phyloP scores from a whole-genome alignment of 2,888 invertebrate genomes.

The Drosophila testacea region DNA sequence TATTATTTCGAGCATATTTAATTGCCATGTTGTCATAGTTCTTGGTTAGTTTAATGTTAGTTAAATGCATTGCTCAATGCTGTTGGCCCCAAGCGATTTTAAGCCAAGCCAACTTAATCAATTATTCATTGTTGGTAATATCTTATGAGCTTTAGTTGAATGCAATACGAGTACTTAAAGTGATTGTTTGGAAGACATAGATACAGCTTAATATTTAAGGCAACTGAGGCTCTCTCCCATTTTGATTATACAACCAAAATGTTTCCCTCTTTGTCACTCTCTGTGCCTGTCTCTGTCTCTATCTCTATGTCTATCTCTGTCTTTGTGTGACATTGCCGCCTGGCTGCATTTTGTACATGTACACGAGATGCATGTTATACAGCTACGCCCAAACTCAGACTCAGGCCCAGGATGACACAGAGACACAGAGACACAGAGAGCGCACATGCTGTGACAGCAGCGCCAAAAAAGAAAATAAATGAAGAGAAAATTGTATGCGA shows the following conservation, averaged over 20 bases:
- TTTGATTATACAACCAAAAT: constrained; percentile 58
- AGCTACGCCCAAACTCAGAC: constrained; percentile 48
- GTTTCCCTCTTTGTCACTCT: background rate
- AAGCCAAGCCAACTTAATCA: constrained; percentile 39
- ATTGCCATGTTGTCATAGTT: constrained; percentile 1
- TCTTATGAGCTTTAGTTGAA: constrained; percentile 22
- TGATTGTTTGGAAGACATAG: constrained; percentile 25
- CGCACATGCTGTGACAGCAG: constrained; percentile 56
- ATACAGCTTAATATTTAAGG: constrained; percentile 21
- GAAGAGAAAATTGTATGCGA: background rate
- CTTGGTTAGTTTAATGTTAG: constrained; percentile 27
- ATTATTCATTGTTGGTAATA: constrained; percentile 42
- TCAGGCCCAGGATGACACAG: constrained; percentile 27
- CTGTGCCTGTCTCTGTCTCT: constrained; percentile 2
- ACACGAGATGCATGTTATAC: constrained; percentile 66
- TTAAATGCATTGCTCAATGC: constrained; percentile 43
- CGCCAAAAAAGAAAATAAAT: constrained; percentile 22
- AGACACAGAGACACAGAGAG: constrained; percentile 40
- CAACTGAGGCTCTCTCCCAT: constrained; percentile 15
- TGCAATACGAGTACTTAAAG: constrained; percentile 30
- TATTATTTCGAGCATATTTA: constrained; percentile 1
- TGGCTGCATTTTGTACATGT: constrained; percentile 73
- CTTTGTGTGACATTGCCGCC: constrained; percentile 71
- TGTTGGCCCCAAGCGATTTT: constrained; percentile 33
- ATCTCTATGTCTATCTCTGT: constrained; percentile 22